These are phyloP conservation scores for Fregata magnificens DNA, from an alignment of 2,113 vertebrate species.

Conservation along the genomic window DNA sequence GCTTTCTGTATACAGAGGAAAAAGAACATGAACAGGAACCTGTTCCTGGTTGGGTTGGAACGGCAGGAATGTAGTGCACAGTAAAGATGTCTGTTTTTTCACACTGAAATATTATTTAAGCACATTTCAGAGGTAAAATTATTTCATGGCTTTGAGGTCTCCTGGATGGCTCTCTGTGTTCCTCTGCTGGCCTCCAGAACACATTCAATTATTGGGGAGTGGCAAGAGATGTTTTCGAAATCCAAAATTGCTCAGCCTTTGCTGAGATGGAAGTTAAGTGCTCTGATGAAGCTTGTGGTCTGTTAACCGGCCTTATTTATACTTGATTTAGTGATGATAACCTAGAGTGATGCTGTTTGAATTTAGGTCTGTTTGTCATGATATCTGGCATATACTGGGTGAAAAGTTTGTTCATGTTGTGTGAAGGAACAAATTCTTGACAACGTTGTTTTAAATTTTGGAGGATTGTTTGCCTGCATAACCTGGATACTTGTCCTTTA, in stretches of 20 bases:
- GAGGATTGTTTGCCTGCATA: not conserved
- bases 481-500: not conserved
- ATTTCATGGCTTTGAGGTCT: not conserved
- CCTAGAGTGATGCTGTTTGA: not conserved
- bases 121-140: slow-evolving; percentile 14
- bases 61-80: slow-evolving; percentile 44
- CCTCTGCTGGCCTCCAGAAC: not conserved
- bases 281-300: not conserved
- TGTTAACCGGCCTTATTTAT: not conserved
- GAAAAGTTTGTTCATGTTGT: not conserved
- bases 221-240: not conserved
- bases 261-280: not conserved
- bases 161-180: not conserved
- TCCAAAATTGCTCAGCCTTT: not conserved
- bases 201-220: not conserved
- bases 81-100: slow-evolving; percentile 50
- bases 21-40: slow-evolving; percentile 55
- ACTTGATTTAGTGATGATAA: not conserved
- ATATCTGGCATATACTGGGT: not conserved
- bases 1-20: not conserved
- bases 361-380: not conserved
- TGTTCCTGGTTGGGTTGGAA: slow-evolving; percentile 27
- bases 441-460: not conserved
- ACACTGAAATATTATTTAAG: slow-evolving; percentile 49
- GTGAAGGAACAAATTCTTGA: not conserved